phyloP scores from a whole-genome alignment of 2,888 invertebrate genomes.

The Spodoptera picta region DNA sequence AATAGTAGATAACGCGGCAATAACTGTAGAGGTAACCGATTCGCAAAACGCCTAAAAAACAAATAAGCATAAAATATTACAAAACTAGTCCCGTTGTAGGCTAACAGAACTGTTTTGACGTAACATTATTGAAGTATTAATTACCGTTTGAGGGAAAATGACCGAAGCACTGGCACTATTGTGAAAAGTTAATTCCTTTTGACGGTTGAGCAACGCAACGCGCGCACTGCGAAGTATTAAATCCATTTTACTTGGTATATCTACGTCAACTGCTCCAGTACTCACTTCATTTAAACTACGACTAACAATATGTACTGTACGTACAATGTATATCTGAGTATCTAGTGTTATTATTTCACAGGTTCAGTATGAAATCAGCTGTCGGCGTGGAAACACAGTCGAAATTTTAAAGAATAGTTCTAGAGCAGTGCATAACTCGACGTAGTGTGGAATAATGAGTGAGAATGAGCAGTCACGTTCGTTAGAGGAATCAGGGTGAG shows the following conservation, averaged over 20 bases:
- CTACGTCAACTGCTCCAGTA: slow-evolving; percentile 6
- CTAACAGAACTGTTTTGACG: slow-evolving; percentile 40
- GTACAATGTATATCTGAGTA: slow-evolving; percentile 8
- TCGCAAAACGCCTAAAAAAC: slow-evolving; percentile 19
- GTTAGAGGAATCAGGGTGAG: slow-evolving; percentile 60
- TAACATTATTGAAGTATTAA: slow-evolving; percentile 52
- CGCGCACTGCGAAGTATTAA: slow-evolving; percentile 24
- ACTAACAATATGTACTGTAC: slow-evolving; percentile 19
- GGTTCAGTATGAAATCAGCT: slow-evolving; percentile 37
- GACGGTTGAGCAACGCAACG: slow-evolving; percentile 48
- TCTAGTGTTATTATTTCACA: slow-evolving; percentile 27
- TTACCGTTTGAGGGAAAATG: slow-evolving; percentile 50
- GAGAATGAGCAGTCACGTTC: slow-evolving; percentile 54
- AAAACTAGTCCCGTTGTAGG: slow-evolving; percentile 27
- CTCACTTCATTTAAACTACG: slow-evolving; percentile 18
- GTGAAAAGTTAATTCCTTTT: slow-evolving; percentile 52
- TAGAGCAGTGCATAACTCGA: slow-evolving; percentile 7
- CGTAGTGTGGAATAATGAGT: slow-evolving; percentile 53
- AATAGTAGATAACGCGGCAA: slow-evolving; percentile 41
- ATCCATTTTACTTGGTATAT: slow-evolving; percentile 29
- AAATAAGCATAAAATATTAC: slow-evolving; percentile 35
- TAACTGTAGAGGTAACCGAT: slow-evolving; percentile 18
- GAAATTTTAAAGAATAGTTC: slow-evolving; percentile 18
- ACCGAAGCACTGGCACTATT: slow-evolving; percentile 34
- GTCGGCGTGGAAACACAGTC: slow-evolving; percentile 33